Percentiles rank a stretch among this genome's conserved stretches.
Conservation (phyloP, 1,140 invertebrate genomes). For the Aphelinus atriplicis region DNA sequence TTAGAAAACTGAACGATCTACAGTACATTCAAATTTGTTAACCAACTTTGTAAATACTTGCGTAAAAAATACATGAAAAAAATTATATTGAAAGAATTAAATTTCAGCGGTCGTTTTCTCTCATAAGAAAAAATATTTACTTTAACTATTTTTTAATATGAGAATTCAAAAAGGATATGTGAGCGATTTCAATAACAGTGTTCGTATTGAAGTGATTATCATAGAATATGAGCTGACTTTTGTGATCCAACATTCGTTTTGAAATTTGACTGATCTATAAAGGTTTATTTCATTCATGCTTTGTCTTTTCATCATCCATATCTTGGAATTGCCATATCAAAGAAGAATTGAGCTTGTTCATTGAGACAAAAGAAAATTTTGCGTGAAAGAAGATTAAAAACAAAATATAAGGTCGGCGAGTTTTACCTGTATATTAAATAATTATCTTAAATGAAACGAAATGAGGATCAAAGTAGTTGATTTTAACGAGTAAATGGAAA, state of each 20-base stretch:
- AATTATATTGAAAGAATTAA: slow-evolving; percentile 38
- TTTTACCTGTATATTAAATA: slow-evolving; percentile 65
- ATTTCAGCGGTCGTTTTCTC: slow-evolving; percentile 47
- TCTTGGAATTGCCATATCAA: slow-evolving; percentile 74
- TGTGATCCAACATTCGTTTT: slow-evolving; percentile 31
- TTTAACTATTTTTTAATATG: slow-evolving; percentile 21
- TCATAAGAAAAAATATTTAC: slow-evolving; percentile 43
- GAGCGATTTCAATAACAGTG: slow-evolving; percentile 36
- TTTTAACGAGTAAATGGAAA: slow-evolving; percentile 64
- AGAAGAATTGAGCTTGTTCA: slow-evolving; percentile 64
- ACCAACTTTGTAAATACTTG: slow-evolving; percentile 48
- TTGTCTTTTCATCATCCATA: slow-evolving; percentile 61
- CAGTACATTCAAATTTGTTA: slow-evolving; percentile 50
- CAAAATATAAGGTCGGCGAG: slow-evolving; percentile 47
- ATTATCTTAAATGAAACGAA: slow-evolving; percentile 64
- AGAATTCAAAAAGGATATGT: slow-evolving; percentile 30
- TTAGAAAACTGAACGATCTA: slow-evolving; percentile 33
- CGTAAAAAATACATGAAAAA: slow-evolving; percentile 42
- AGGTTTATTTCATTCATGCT: slow-evolving; percentile 36
- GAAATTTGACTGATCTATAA: slow-evolving; percentile 47
- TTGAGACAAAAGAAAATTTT: slow-evolving; percentile 53
- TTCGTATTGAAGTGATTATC: slow-evolving; percentile 39
- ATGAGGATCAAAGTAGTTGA: slow-evolving; percentile 65
- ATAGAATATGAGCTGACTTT: slow-evolving; percentile 38
- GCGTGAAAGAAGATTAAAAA: slow-evolving; percentile 49